These are phyloP conservation scores for Synodontis membranacea DNA, from an alignment of 2,113 vertebrate species.

Conservation along the genomic window DNA sequence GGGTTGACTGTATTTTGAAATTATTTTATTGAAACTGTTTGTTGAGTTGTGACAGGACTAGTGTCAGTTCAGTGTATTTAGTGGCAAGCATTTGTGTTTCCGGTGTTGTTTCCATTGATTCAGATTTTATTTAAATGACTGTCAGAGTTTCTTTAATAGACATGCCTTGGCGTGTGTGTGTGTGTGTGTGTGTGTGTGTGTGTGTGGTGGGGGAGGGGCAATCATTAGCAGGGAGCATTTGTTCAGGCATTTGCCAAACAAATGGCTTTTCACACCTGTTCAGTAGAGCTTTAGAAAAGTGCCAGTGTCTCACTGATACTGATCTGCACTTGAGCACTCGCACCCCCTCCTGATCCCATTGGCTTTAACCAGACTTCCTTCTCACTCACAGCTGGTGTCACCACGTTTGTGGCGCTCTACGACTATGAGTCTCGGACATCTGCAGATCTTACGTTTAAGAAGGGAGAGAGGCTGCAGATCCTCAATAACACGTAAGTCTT, in stretches of 20 bases:
- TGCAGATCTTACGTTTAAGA: constrained; percentile 93
- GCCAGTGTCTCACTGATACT: background rate
- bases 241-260: constrained; percentile 25
- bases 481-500: constrained; percentile 97
- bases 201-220: background rate
- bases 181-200: background rate
- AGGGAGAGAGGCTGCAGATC: constrained; percentile 92
- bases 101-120: background rate
- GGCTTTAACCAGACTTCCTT: constrained; percentile 16
- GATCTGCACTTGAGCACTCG: background rate
- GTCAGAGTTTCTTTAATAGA: background rate
- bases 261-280: constrained; percentile 31
- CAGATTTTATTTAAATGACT: background rate
- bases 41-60: background rate
- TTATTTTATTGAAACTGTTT: background rate
- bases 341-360: background rate
- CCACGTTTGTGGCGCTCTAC: constrained; percentile 95
- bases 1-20: too few relatives aligned
- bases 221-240: constrained; percentile 25
- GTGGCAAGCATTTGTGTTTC: background rate
- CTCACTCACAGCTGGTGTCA: constrained; percentile 85
- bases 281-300: background rate
- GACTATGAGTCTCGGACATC: constrained; percentile 95
- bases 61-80: background rate
- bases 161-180: background rate